Base-by-base conservation (phyloP, 2,797 vertebrate genomes). In the Champsocephalus gunnari region DNA sequence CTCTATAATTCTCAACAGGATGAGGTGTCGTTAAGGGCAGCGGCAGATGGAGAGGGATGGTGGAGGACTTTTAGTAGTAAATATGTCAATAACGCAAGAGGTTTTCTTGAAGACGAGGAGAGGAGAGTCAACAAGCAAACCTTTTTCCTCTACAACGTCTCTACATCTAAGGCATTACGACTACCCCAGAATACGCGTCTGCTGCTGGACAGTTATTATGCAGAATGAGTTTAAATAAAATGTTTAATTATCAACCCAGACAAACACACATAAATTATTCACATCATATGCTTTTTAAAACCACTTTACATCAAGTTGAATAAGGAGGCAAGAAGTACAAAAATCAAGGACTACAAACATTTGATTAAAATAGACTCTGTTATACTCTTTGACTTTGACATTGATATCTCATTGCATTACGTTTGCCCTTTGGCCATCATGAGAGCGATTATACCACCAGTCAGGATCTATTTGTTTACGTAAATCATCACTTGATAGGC, bases 401-500 rank as follows among this genome's bases (percentile, higher is more conserved):
- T 71, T 81, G 78, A 87, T 83, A 79, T 87, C 80, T 83, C 73
- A 60, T 71, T 80, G 76, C 79, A 79, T 89, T 84, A 87, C 65
- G 49, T 86, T 86, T 77, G 73, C 77, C 88, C 79, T 86, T 81
- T 55, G 80, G 88, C 84, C 77, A 81, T 80, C 78, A 71, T 63
- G 77, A 85, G 70, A 77, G n/a, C 63, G 76, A 85, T 89, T 79
- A 85, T 79, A 80, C 75, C 87, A 84, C 75, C 77, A 88, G 86
- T 85, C 87, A 87, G 79, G 51, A 83, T 76, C 64, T 79, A 85
- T 91, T 90, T 87, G 82, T 90, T 90, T 85, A 86, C 54, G 51
- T 68, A 84, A 86, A 90, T 86, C 82, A 83, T 78, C 66, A 51
- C 79, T 80, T 85, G 74, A 82, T 83, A 70, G 79, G 58, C 79